phyloP scores from a whole-genome alignment of 2,797 vertebrate genomes.

The Crocidura indochinensis region DNA sequence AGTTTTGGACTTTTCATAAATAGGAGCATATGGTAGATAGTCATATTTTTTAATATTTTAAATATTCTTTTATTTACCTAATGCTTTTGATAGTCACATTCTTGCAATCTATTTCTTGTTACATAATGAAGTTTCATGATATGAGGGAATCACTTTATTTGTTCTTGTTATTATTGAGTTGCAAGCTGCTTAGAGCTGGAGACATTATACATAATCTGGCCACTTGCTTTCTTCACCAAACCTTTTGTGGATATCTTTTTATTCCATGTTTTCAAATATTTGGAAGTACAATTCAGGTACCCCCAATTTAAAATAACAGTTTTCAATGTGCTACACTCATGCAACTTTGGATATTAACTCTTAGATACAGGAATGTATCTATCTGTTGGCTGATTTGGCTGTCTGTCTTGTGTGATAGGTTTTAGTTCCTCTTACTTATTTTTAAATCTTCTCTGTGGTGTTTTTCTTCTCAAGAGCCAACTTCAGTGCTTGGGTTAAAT shows the following conservation, averaged over 20 bases:
- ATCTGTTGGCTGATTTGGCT: no score
- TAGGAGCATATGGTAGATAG: not conserved
- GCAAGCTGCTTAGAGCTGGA: not conserved
- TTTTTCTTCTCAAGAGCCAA: not conserved
- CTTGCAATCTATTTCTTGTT: not conserved
- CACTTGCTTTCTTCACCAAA: not conserved
- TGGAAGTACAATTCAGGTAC: not conserved
- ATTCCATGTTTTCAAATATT: not conserved
- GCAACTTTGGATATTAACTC: no score
- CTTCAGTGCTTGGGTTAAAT: not conserved
- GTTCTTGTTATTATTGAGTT: not conserved
- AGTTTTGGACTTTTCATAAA: not conserved
- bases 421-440: no score
- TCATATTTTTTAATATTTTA: not conserved
- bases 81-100: not conserved
- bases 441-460: no score
- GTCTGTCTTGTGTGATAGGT: no score
- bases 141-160: not conserved
- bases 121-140: not conserved
- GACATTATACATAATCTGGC: not conserved
- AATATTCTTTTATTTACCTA: not conserved
- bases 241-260: not conserved
- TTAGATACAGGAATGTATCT: no score
- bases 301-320: not conserved
- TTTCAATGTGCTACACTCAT: not conserved